A percentile compares a stretch with the other conserved stretches of the same genome.
Evolutionary conservation across 2,113 vertebrate genomes (phyloP).

Genomic region (Neodon shergylaensis): DNA sequence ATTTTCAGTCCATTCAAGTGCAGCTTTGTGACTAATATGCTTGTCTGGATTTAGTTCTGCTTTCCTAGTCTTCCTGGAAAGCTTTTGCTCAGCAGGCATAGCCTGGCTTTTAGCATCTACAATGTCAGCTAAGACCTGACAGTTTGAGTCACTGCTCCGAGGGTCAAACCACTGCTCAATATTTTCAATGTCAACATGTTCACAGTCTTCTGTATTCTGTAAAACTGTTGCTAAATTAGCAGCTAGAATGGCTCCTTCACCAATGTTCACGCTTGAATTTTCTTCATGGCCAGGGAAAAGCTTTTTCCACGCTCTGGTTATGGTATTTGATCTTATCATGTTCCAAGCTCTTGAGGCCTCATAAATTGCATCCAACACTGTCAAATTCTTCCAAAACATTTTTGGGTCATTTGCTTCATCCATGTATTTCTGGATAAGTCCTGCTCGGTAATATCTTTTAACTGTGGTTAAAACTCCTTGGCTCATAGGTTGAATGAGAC

Average conservation of each 20-base stretch:
- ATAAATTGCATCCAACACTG: slow-evolving; percentile 81
- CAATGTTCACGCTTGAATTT: slow-evolving; percentile 69
- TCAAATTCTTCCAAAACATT: slow-evolving; percentile 81
- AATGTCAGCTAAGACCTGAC: slow-evolving; percentile 58
- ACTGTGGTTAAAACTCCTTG: slow-evolving; percentile 78
- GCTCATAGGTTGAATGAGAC: slow-evolving; percentile 81
- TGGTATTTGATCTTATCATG: slow-evolving; percentile 76
- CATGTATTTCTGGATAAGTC: slow-evolving; percentile 78
- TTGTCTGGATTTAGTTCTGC: slow-evolving; percentile 72
- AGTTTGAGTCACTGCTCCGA: slow-evolving; percentile 63
- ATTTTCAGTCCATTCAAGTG: slow-evolving; percentile 81
- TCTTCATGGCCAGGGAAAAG: slow-evolving; percentile 76
- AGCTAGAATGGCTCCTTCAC: slow-evolving; percentile 79
- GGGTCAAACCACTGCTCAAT: slow-evolving; percentile 78
- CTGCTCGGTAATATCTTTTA: slow-evolving; percentile 79
- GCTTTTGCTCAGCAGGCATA: slow-evolving; percentile 44
- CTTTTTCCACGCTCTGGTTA: slow-evolving; percentile 79
- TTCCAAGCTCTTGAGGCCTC: slow-evolving; percentile 80
- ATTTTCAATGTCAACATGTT: slow-evolving; percentile 71
- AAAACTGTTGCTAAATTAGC: slow-evolving; percentile 79
- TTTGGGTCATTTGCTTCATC: slow-evolving; percentile 75
- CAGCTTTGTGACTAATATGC: slow-evolving; percentile 77
- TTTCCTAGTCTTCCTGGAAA: slow-evolving; percentile 57
- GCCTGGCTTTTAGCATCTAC: slow-evolving; percentile 52
- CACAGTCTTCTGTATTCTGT: slow-evolving; percentile 78